Base-by-base conservation (phyloP, 2,113 vertebrate species). In the Alethe diademata region DNA sequence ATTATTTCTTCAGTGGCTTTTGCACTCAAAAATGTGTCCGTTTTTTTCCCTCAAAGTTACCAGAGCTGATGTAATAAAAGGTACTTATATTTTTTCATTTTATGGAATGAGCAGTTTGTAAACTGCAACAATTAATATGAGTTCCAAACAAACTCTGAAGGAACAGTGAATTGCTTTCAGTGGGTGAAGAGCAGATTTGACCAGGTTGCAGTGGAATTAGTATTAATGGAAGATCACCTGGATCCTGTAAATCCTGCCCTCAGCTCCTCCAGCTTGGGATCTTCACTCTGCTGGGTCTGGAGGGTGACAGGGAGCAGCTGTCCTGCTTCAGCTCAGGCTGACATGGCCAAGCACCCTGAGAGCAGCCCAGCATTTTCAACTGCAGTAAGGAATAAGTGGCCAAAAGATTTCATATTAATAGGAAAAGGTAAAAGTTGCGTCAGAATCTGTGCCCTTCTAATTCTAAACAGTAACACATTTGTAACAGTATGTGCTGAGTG, bases 271-370 rank as follows among this genome's bases (percentile, higher is more conserved):
- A 6, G 58, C 81, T 72, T 83, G 85, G 54, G 87, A 65, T 67
- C 85, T 51, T 71, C 73, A 33, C 84, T 74, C 60, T 53, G 48
- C 69, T 47, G 69, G 9, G n/a, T 74, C 38, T 82, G 45, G 65
- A 75, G 84, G 92, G 94, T 88, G 92, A 53, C 89, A 83, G 75
- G 88, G 86, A 92, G 84, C 94, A 96, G 92, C 91, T 92, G 85
- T 78, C 78, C 51, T 9, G 3, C 79, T 51, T 62, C 72, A 54
- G 64, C 73, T 75, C 71, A 1, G 14, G 57, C 56, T 96, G 74
- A 48, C 47, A 36, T 43, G 81, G 79, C 70, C 76, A 74, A 82
- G 89, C 43, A 45, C n/a, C 87, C 24, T 38, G 74, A 94, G 79
- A 93, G 22, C 76, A 79, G 24, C 35, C 15, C 80, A 83, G 48